Evolutionary conservation across 2,888 invertebrate genomes (phyloP).

Genomic region (Orthosia cruda): DNA sequence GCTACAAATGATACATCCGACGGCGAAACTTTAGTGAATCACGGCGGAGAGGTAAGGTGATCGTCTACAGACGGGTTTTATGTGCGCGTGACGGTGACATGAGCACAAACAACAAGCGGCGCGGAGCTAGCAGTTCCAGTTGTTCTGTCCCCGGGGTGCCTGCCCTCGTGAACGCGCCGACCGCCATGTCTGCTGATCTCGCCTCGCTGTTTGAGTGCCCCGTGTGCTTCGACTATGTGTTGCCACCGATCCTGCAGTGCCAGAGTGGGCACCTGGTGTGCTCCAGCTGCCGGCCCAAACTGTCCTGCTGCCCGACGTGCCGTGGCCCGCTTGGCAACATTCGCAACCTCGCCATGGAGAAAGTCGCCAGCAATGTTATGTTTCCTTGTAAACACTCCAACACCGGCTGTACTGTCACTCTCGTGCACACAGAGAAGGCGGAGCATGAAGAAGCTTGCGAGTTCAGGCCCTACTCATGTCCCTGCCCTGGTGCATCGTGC

Average conservation of each 20-base stretch:
- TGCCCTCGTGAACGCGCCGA: conserved; percentile 91
- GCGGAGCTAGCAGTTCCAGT: conserved; percentile 91
- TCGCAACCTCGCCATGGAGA: conserved; percentile 99
- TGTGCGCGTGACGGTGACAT: conserved; percentile 90
- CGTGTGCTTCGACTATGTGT: conserved; percentile 99
- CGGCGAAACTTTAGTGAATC: conserved; percentile 67
- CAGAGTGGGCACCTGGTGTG: conserved; percentile 99
- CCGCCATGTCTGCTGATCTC: conserved; percentile 96
- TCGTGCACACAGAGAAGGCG: conserved; percentile 99
- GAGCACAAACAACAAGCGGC: conserved; percentile 91
- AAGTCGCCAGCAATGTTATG: conserved; percentile 99
- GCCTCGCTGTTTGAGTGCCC: conserved; percentile 98
- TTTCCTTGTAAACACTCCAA: conserved; percentile 99
- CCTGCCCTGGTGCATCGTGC: conserved; percentile 99
- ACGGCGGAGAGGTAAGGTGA: conserved; percentile 76
- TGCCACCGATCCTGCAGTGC: conserved; percentile 99
- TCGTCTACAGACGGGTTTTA: conserved; percentile 85
- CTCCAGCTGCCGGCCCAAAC: conserved; percentile 98
- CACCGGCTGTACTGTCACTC: conserved; percentile 98
- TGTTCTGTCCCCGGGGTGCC: conserved; percentile 90
- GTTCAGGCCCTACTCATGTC: conserved; percentile 99
- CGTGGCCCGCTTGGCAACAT: conserved; percentile 99
- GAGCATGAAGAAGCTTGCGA: conserved; percentile 99
- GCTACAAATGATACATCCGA: conserved; percentile 86
- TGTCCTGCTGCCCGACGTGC: conserved; percentile 99